phyloP scores from a whole-genome alignment of 2,797 vertebrate genomes.

The Corythornis leucogaster region DNA sequence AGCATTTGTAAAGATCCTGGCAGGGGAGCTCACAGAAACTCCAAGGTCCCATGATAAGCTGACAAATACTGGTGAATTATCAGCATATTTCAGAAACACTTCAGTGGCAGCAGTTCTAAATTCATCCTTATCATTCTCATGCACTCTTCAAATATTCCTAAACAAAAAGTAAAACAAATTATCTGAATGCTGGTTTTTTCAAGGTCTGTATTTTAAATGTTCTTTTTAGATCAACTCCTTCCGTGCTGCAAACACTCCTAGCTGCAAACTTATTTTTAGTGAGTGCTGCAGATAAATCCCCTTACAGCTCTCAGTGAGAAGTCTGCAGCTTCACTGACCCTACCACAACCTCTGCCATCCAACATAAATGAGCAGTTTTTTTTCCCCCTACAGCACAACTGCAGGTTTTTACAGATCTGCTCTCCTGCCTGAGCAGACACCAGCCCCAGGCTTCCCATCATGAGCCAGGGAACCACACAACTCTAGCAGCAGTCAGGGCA shows the following conservation, averaged over 20 bases:
- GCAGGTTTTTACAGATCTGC: not conserved
- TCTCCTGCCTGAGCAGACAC: not conserved
- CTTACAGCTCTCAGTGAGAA: not conserved
- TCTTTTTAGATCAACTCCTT: not conserved
- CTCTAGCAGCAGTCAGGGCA: not conserved
- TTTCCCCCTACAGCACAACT: not conserved
- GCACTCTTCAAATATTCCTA: not conserved
- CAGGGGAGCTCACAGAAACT: not conserved
- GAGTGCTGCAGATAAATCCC: accelerated
- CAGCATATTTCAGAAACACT: not conserved
- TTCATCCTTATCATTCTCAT: not conserved
- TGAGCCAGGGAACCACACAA: not conserved
- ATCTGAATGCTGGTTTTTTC: not conserved
- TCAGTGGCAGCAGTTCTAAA: not conserved
- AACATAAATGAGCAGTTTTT: accelerated
- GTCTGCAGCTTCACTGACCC: not conserved
- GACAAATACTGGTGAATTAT: not conserved
- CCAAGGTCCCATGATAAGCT: not conserved
- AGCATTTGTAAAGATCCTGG: not conserved
- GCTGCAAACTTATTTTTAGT: not conserved
- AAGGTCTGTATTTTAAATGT: not conserved
- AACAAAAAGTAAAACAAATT: not conserved
- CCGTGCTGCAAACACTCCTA: not conserved
- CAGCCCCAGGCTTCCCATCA: not conserved
- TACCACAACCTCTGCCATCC: not conserved